phyloP scores from a whole-genome alignment of 1,140 invertebrate species.

The Drosophila sproati region DNA sequence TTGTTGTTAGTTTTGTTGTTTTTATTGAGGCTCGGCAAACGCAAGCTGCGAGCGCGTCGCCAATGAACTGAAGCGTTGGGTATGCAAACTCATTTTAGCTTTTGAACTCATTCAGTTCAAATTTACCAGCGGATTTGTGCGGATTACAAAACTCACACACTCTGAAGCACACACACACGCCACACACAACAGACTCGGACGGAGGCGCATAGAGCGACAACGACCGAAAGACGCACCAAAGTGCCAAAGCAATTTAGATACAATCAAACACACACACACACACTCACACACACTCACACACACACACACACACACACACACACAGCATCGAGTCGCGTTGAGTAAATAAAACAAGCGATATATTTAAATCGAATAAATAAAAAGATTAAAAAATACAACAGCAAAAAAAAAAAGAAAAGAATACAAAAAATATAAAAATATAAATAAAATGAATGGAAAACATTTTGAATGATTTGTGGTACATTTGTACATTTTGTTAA shows the following conservation, averaged over 20 bases:
- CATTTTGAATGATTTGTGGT: constrained; percentile 1
- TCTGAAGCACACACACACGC: constrained; percentile 15
- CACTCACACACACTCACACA: constrained; percentile 1
- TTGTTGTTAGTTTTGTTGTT: constrained; percentile 3
- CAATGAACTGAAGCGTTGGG: constrained; percentile 60
- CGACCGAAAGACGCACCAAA: constrained; percentile 35
- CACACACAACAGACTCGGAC: constrained; percentile 8
- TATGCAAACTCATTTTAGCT: constrained; percentile 80
- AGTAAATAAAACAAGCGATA: constrained; percentile 62
- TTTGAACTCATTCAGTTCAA: constrained; percentile 83
- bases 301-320: constrained; percentile 2
- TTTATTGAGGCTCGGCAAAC: constrained; percentile 15
- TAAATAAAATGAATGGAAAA: constrained; percentile 12
- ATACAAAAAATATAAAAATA: constrained; percentile 5
- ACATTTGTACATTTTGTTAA: not conserved
- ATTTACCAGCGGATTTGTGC: constrained; percentile 82
- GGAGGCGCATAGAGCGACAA: not conserved
- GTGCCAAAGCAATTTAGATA: constrained; percentile 26
- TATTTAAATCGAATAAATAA: not conserved
- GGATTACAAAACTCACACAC: constrained; percentile 70
- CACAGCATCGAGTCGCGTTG: constrained; percentile 22
- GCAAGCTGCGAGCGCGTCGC: constrained; percentile 33
- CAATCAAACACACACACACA: constrained; percentile 5
- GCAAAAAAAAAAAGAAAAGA: not conserved
- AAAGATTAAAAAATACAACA: constrained; percentile 4